Evolutionary conservation across 2,888 invertebrate species (phyloP).

Genomic region (Koerneria pararmatus): DNA sequence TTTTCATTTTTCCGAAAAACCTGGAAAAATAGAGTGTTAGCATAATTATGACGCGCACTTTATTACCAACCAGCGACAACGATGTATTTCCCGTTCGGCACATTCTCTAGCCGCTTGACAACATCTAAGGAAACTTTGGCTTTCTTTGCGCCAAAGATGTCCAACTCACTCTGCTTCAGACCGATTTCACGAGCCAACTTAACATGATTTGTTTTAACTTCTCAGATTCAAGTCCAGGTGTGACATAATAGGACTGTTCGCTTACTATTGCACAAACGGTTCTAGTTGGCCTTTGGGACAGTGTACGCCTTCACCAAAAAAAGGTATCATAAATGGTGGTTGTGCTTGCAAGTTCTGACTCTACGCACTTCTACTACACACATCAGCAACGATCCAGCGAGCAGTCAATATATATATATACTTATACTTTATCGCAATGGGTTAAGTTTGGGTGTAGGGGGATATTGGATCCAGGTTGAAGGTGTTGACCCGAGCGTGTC

Average conservation of each 20-base stretch:
- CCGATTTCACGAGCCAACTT: conserved; percentile 56
- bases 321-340: too few relatives aligned
- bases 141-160: conserved; percentile 85
- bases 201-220: background rate
- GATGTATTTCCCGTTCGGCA: conserved; percentile 80
- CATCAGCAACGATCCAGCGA: too few relatives aligned
- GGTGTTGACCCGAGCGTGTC: too few relatives aligned
- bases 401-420: too few relatives aligned
- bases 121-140: conserved; percentile 84
- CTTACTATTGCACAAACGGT: background rate
- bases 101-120: conserved; percentile 72
- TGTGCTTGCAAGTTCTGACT: too few relatives aligned
- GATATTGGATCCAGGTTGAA: too few relatives aligned
- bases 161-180: conserved; percentile 75
- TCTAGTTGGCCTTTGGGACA: background rate
- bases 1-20: background rate
- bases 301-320: too few relatives aligned
- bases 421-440: too few relatives aligned
- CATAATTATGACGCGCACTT: background rate
- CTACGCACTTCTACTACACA: too few relatives aligned
- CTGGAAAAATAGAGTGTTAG: background rate
- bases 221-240: background rate
- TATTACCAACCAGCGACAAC: conserved; percentile 77
- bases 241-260: background rate
- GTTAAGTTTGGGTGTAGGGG: too few relatives aligned